Evolutionary conservation across 53 echinoderm and acorn worm species (phyloP).

Genomic region (Hippasteria phrygiana): DNA sequence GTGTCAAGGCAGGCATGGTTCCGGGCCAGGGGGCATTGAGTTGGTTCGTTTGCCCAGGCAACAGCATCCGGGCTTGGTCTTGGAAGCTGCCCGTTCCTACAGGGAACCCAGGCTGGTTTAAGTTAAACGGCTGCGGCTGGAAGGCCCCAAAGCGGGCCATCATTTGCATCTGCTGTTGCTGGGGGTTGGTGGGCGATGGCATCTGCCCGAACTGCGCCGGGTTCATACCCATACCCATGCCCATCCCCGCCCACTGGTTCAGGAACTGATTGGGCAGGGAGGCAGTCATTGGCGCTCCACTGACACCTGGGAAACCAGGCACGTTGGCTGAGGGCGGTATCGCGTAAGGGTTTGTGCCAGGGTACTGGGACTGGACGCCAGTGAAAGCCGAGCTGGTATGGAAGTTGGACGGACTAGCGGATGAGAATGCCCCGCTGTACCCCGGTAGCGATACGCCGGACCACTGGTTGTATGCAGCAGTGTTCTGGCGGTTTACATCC

Average conservation of each 20-base stretch:
- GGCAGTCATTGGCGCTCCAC: background rate
- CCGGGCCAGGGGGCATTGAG: constrained; percentile 11
- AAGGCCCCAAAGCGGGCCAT: constrained; percentile 71
- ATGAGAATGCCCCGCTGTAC: constrained; percentile 45
- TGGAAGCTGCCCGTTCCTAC: constrained; percentile 28
- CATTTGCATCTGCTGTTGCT: constrained; percentile 75
- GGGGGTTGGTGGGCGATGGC: constrained; percentile 13
- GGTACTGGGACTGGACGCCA: constrained; percentile 18
- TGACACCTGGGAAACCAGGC: constrained; percentile 36
- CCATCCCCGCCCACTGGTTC: constrained; percentile 52
- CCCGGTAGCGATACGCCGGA: constrained; percentile 44
- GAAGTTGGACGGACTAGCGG: constrained; percentile 24
- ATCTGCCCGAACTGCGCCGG: constrained; percentile 42
- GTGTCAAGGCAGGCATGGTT: constrained; percentile 9
- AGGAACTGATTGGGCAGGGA: constrained; percentile 41
- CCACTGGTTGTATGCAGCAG: background rate
- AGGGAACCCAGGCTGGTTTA: constrained; percentile 60
- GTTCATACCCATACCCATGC: constrained; percentile 60
- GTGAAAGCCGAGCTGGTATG: background rate
- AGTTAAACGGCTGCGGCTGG: constrained; percentile 53
- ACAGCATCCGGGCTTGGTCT: constrained; percentile 37
- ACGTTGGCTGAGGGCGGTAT: constrained; percentile 19
- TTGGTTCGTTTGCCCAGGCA: constrained; percentile 14
- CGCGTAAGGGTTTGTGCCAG: constrained; percentile 49
- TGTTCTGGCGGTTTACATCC: background rate